Conservation (phyloP, 2,797 vertebrate species). For the Poecilia velifera region DNA sequence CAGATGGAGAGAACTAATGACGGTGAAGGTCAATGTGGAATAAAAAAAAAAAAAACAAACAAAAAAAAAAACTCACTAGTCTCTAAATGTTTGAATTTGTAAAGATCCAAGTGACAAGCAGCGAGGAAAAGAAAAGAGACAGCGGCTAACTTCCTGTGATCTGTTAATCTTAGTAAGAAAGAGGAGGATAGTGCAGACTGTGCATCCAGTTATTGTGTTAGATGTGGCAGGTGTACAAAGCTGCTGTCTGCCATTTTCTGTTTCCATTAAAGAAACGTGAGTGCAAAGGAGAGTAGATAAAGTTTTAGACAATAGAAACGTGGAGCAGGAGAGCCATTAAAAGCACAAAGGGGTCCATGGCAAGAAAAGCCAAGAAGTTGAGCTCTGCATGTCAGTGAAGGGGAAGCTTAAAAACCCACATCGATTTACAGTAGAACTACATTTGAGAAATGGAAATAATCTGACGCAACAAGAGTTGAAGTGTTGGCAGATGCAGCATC, state of each 20-base stretch:
- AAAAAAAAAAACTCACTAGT: background rate
- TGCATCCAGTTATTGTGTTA: background rate
- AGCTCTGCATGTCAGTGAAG: constrained; percentile 14
- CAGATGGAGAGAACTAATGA: constrained; percentile 11
- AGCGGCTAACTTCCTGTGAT: constrained; percentile 2
- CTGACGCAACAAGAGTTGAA: constrained; percentile 12
- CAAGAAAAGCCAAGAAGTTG: constrained; percentile 11
- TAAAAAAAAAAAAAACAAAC: constrained; percentile 2
- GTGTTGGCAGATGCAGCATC: constrained; percentile 26
- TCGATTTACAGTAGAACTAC: background rate
- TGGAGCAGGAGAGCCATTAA: constrained; percentile 20
- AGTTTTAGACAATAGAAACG: constrained; percentile 12
- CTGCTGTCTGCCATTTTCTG: constrained; percentile 1
- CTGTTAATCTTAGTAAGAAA: constrained; percentile 36
- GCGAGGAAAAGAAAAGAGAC: constrained; percentile 3
- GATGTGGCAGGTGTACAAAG: background rate
- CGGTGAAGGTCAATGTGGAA: constrained; percentile 34
- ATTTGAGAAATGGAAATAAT: constrained; percentile 10
- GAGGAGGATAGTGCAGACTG: background rate
- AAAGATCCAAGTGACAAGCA: constrained; percentile 6
- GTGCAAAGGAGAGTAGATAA: constrained; percentile 6
- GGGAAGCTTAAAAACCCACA: background rate
- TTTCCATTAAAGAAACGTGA: constrained; percentile 1
- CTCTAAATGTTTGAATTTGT: constrained; percentile 14
- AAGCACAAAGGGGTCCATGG: constrained; percentile 30